A percentile compares a stretch with the other conserved stretches of the same genome.
Conservation (phyloP, 1,140 invertebrate species). For the Nautilus pompilius region DNA sequence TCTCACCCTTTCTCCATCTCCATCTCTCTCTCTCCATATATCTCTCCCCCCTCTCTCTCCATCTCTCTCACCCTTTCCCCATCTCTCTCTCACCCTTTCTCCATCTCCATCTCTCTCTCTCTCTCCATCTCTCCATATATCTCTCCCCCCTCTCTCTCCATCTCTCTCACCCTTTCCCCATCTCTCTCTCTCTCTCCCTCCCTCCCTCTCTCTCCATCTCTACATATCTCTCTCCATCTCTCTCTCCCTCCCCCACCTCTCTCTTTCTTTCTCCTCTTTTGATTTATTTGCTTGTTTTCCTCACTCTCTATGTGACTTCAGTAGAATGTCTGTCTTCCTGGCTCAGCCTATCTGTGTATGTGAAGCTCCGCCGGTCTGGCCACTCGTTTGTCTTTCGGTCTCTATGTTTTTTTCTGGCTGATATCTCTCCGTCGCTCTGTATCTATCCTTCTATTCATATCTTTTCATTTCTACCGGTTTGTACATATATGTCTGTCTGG, state of each 20-base stretch:
- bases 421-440: neutral
- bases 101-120: neutral
- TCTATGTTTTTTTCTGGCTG: neutral
- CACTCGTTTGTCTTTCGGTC: neutral
- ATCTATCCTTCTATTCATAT: neutral
- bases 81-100: neutral
- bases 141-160: neutral
- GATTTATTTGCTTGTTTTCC: neutral
- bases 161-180: neutral
- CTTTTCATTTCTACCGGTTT: too few relatives aligned
- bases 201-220: neutral
- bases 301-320: neutral
- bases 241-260: neutral
- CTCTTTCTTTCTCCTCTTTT: neutral
- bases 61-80: neutral
- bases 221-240: neutral
- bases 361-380: neutral
- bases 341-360: neutral
- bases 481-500: too few relatives aligned
- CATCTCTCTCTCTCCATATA: neutral
- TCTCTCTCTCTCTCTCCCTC: neutral
- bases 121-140: neutral
- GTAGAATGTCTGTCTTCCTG: neutral
- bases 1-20: neutral
- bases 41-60: neutral